phyloP scores from a whole-genome alignment of 2,888 invertebrate species.

The Galerucella pusilla region DNA sequence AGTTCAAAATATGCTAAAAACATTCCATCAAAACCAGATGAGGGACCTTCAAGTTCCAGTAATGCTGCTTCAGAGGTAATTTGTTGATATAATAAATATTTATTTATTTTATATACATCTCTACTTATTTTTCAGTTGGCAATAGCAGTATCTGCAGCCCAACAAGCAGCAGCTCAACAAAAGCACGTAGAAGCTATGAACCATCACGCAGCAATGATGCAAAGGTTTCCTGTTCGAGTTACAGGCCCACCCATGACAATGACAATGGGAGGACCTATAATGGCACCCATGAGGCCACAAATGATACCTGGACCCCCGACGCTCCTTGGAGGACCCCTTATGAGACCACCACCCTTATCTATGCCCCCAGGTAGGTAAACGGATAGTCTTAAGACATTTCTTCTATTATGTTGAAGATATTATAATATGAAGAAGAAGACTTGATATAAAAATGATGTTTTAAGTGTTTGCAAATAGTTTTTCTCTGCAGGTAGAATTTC shows the following conservation, averaged over 20 bases:
- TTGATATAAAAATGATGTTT: neutral
- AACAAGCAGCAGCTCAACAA: conserved; percentile 66
- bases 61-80: conserved; percentile 61
- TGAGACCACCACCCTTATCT: conserved; percentile 74
- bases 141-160: conserved; percentile 66
- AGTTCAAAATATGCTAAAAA: conserved; percentile 71
- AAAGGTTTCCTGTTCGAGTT: conserved; percentile 66
- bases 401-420: neutral
- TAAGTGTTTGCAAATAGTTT: neutral
- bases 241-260: conserved; percentile 64
- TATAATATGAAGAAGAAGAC: neutral
- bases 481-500: neutral
- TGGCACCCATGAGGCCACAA: conserved; percentile 65
- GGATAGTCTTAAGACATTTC: conserved; percentile 7
- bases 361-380: conserved; percentile 71
- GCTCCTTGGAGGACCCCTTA: conserved; percentile 70
- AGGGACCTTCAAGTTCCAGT: conserved; percentile 57
- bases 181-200: conserved; percentile 63
- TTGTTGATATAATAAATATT: neutral
- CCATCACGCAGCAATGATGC: conserved; percentile 63
- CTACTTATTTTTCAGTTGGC: conserved; percentile 58
- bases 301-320: conserved; percentile 63
- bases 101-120: neutral
- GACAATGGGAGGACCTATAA: conserved; percentile 68
- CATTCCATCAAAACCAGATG: conserved; percentile 56